phyloP scores from a whole-genome alignment of 2,797 vertebrate species.

The Muraenolepis orangiensis region DNA sequence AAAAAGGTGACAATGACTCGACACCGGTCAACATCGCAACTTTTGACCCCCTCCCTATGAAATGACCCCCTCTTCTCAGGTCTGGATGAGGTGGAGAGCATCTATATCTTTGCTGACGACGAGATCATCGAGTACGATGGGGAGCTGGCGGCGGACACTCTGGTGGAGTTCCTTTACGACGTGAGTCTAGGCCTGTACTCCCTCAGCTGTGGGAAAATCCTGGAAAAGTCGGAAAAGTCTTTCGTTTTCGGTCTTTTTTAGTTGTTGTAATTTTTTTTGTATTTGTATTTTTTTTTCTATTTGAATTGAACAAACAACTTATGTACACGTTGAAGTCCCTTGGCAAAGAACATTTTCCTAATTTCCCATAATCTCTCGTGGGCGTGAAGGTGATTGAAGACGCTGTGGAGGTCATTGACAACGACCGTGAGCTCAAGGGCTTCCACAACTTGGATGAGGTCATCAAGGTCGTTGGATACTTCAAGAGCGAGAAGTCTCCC shows the following conservation, averaged over 20 bases:
- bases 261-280: neutral
- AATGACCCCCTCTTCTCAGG: constrained; percentile 70
- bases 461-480: constrained; percentile 86
- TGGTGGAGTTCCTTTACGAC: constrained; percentile 91
- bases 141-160: constrained; percentile 84
- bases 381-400: constrained; percentile 84
- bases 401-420: constrained; percentile 86
- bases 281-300: too few relatives aligned
- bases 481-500: constrained; percentile 83
- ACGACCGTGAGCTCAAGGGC: constrained; percentile 83
- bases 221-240: neutral
- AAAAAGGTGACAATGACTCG: neutral
- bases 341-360: neutral
- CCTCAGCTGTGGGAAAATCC: neutral
- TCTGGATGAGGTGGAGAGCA: constrained; percentile 85
- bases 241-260: neutral
- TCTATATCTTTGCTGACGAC: constrained; percentile 87
- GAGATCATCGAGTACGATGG: constrained; percentile 91
- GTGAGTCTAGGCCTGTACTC: constrained; percentile 78
- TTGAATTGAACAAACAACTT: neutral
- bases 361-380: neutral
- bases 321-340: too few relatives aligned
- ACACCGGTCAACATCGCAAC: neutral
- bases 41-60: neutral
- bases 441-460: constrained; percentile 87